phyloP scores from a whole-genome alignment of 2,888 invertebrate genomes.

The Heliconius sara region DNA sequence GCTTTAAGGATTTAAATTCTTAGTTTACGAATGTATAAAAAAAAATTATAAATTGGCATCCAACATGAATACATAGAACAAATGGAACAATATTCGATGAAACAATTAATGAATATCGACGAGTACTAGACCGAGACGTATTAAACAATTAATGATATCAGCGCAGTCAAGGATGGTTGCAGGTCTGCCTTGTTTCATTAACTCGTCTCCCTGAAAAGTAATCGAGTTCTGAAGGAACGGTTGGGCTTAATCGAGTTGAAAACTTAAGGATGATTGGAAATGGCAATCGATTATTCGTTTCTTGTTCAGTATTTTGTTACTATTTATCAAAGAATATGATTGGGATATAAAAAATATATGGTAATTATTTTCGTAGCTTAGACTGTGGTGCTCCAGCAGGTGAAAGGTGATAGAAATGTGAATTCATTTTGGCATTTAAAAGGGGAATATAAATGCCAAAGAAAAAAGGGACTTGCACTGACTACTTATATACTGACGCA shows the following conservation, averaged over 20 bases:
- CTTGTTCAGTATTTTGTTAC: background rate
- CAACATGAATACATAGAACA: too few species aligned
- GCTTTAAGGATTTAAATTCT: background rate
- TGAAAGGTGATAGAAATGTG: background rate
- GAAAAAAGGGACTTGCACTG: slow-evolving; percentile 9
- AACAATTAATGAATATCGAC: slow-evolving; percentile 3
- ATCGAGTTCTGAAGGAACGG: slow-evolving; percentile 66
- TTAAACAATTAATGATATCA: slow-evolving; percentile 24
- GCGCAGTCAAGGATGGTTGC: slow-evolving; percentile 48
- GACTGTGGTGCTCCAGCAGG: background rate
- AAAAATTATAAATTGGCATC: too few species aligned
- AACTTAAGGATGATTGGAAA: slow-evolving; percentile 55
- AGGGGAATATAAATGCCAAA: background rate
- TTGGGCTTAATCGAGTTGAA: slow-evolving; percentile 67
- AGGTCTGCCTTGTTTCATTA: slow-evolving; percentile 68
- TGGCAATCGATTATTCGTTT: slow-evolving; percentile 29
- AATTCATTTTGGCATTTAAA: background rate
- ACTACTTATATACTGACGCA: background rate
- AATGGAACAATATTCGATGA: background rate
- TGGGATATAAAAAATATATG: background rate
- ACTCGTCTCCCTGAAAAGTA: slow-evolving; percentile 66
- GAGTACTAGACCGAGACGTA: slow-evolving; percentile 13
- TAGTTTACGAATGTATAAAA: background rate
- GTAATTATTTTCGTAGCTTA: background rate
- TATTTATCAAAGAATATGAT: background rate